A percentile compares a stretch with the other conserved stretches of the same genome.
These are phyloP conservation scores for Elephantulus edwardii DNA, from an alignment of 2,113 vertebrate genomes.

Conservation along the genomic window DNA sequence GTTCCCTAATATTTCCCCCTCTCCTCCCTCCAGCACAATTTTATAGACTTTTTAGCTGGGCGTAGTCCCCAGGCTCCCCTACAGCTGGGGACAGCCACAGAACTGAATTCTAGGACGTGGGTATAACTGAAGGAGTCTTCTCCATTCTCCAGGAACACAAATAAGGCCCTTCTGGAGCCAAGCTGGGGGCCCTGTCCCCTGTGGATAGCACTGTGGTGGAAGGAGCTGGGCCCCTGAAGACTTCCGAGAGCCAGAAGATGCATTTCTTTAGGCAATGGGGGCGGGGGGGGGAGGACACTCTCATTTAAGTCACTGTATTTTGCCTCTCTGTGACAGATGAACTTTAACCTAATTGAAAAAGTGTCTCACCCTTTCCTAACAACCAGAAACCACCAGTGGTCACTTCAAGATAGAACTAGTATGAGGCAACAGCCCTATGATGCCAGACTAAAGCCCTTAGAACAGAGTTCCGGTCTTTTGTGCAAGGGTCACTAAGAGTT, in stretches of 20 bases:
- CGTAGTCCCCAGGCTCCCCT: neutral
- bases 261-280: neutral
- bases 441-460: neutral
- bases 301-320: neutral
- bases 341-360: neutral
- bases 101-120: neutral
- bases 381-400: neutral
- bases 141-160: neutral
- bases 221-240: neutral
- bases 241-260: neutral
- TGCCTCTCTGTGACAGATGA: neutral
- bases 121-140: neutral
- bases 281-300: neutral
- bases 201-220: rapidly evolving
- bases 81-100: neutral
- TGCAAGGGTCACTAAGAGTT: too few relatives aligned
- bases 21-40: neutral
- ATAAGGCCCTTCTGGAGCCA: neutral
- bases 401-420: neutral
- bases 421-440: neutral
- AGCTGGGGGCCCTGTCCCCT: neutral
- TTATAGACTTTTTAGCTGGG: neutral
- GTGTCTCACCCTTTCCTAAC: neutral
- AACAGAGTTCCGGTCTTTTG: too few relatives aligned
- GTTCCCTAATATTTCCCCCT: neutral